Evolutionary conservation across 1,140 invertebrate genomes (phyloP).

Genomic region (honey bee (Apis mellifera)): DNA sequence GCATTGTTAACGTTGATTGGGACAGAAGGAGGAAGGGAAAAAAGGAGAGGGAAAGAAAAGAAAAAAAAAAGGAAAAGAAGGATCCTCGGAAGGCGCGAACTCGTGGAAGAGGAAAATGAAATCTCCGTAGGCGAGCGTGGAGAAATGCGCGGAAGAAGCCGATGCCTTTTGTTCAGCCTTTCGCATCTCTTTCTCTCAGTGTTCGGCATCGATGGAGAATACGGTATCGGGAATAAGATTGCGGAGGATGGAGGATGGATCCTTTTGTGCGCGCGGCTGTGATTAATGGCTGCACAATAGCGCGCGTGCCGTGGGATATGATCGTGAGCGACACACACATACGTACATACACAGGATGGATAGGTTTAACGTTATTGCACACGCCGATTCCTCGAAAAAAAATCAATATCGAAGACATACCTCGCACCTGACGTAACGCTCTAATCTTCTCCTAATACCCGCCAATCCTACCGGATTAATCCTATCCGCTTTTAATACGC

Average conservation of each 20-base stretch:
- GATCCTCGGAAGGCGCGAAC: not conserved
- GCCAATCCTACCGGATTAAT: not conserved
- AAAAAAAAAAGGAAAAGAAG: not conserved
- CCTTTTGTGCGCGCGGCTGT: conserved; percentile 45
- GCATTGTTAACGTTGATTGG: conserved; percentile 13
- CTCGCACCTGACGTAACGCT: not conserved
- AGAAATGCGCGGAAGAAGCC: conserved; percentile 46
- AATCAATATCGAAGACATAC: conserved; percentile 22
- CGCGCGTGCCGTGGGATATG: conserved; percentile 47
- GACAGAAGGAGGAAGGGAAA: not conserved
- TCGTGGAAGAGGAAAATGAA: conserved; percentile 28
- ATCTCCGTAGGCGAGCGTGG: conserved; percentile 45
- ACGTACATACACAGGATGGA: not conserved
- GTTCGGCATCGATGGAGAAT: conserved; percentile 25
- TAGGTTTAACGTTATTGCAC: conserved; percentile 32
- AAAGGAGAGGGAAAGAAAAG: not conserved
- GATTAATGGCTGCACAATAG: conserved; percentile 51
- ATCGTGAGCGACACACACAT: conserved; percentile 27
- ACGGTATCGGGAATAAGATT: conserved; percentile 46
- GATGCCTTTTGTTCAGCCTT: conserved; percentile 30
- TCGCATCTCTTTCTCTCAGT: conserved; percentile 5
- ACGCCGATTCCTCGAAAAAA: not conserved
- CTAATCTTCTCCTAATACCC: not conserved
- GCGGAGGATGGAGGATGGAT: conserved; percentile 48
- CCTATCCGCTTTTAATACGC: not conserved